A percentile compares a stretch with the other conserved stretches of the same genome.
Conservation (phyloP, 2,113 vertebrate species). For the Dendropsophus ebraccatus region DNA sequence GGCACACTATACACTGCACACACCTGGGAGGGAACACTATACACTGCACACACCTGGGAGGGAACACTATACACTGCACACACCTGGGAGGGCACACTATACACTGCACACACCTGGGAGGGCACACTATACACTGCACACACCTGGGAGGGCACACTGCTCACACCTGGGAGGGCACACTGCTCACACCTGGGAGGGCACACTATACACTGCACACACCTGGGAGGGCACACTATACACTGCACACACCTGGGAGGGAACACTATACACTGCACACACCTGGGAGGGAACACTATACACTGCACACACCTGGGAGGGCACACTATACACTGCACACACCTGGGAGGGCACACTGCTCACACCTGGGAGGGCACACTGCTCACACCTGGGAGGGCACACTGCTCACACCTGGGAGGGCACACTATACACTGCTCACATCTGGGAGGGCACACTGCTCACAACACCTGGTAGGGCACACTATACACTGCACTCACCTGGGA, state of each 20-base stretch:
- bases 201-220: neutral
- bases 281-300: too few relatives aligned
- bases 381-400: neutral
- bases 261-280: too few relatives aligned
- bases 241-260: neutral
- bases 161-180: neutral
- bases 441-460: neutral
- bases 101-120: neutral
- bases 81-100: neutral
- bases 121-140: neutral
- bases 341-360: neutral
- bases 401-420: neutral
- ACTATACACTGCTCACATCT: neutral
- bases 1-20: neutral
- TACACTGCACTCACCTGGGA: neutral
- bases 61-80: neutral
- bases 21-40: slow-evolving; percentile 24
- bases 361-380: too few relatives aligned
- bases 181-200: slow-evolving; percentile 16
- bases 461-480: neutral
- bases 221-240: neutral
- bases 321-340: neutral
- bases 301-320: neutral
- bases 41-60: neutral
- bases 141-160: neutral